A percentile compares a stretch with the other conserved stretches of the same genome.
Conservation (phyloP, 2,797 vertebrate genomes). For the Cirrhinus mrigala region DNA sequence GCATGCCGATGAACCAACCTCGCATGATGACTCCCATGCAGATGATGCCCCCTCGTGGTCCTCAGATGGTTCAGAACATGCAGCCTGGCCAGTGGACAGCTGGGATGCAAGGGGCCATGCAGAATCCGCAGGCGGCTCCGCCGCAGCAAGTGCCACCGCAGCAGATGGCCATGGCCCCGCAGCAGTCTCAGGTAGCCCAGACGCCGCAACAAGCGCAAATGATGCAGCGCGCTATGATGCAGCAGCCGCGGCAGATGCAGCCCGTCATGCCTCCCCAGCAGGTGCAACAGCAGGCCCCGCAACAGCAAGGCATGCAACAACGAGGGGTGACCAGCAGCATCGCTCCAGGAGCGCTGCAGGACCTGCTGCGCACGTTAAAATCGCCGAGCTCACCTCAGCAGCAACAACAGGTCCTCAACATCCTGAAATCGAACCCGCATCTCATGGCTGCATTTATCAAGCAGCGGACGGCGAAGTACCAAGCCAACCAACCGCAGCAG, state of each 20-base stretch:
- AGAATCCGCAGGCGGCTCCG: constrained; percentile 71
- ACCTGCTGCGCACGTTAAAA: constrained; percentile 93
- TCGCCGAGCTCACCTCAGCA: constrained; percentile 97
- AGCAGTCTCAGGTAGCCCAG: constrained; percentile 77
- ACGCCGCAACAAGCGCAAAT: constrained; percentile 70
- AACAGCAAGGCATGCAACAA: constrained; percentile 71
- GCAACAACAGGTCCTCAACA: constrained; percentile 97
- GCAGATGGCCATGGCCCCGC: constrained; percentile 74
- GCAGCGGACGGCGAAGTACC: constrained; percentile 96
- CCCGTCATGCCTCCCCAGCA: constrained; percentile 79
- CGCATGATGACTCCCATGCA: constrained; percentile 85
- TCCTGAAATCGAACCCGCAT: constrained; percentile 98
- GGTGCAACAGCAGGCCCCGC: constrained; percentile 81
- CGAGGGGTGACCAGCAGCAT: constrained; percentile 83
- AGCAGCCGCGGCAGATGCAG: constrained; percentile 73
- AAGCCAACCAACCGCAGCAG: constrained; percentile 89
- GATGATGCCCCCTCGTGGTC: constrained; percentile 87
- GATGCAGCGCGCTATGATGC: constrained; percentile 79
- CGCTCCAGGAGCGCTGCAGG: constrained; percentile 92
- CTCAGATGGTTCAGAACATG: constrained; percentile 85
- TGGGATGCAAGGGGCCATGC: constrained; percentile 80
- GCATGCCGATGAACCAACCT: constrained; percentile 83
- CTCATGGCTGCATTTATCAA: constrained; percentile 99
- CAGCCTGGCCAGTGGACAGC: constrained; percentile 89
- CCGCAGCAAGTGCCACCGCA: constrained; percentile 78